These are phyloP conservation scores for Xenentodon cancila DNA, from an alignment of 2,797 vertebrate species.

Conservation along the genomic window DNA sequence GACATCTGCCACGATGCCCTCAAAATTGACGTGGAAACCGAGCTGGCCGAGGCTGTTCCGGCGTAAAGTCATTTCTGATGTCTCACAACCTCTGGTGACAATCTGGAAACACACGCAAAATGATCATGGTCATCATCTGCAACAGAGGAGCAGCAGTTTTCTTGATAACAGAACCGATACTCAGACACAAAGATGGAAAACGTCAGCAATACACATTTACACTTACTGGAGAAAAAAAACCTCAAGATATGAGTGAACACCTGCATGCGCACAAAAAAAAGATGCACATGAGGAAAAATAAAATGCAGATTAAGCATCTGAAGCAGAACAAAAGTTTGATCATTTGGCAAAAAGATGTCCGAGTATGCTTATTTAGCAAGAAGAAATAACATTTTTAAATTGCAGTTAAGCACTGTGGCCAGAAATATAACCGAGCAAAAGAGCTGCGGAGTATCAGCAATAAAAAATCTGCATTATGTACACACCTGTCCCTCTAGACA, in stretches of 20 bases:
- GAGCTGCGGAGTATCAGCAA: conserved; percentile 16
- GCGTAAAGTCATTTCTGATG: conserved; percentile 91
- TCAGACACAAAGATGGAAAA: conserved; percentile 1
- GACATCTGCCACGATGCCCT: conserved; percentile 96
- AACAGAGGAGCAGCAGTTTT: neutral
- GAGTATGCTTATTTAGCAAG: conserved; percentile 39
- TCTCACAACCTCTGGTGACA: conserved; percentile 93
- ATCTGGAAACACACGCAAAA: conserved; percentile 79
- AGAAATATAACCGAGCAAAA: conserved; percentile 16
- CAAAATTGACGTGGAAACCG: conserved; percentile 97
- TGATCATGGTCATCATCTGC: neutral
- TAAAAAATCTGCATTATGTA: conserved; percentile 8
- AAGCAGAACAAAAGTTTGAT: conserved; percentile 29
- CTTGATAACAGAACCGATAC: neutral
- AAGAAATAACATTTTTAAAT: conserved; percentile 51
- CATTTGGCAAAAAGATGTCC: conserved; percentile 10
- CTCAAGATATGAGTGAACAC: too few species aligned
- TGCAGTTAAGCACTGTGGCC: conserved; percentile 37
- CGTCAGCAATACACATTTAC: neutral
- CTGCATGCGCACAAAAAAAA: neutral
- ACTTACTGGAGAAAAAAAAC: neutral
- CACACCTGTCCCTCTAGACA: conserved; percentile 32
- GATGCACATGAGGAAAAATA: neutral
- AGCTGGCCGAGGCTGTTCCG: conserved; percentile 95
- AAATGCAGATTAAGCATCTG: neutral